Evolutionary conservation across 2,888 invertebrate species (phyloP).

Genomic region (Microctonus brassicae): DNA sequence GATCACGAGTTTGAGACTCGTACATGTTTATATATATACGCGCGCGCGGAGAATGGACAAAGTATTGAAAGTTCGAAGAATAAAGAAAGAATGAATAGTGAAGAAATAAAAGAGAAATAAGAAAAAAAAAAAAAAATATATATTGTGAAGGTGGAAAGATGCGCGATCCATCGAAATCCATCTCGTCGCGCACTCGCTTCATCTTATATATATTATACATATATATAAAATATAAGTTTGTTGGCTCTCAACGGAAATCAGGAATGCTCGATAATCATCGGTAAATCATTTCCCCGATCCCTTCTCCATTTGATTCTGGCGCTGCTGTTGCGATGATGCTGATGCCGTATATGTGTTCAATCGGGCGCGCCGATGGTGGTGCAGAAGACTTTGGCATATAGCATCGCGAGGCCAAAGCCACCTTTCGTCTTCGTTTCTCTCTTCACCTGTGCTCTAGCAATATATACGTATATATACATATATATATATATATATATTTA

Average conservation of each 20-base stretch:
- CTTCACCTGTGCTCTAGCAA: constrained; percentile 36
- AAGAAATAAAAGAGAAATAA: neutral
- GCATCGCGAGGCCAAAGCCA: constrained; percentile 18
- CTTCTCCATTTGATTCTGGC: constrained; percentile 38
- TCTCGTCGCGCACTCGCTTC: constrained; percentile 26
- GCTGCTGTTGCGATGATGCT: neutral
- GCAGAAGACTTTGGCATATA: constrained; percentile 18
- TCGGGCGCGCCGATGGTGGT: constrained; percentile 1
- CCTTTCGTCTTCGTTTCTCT: constrained; percentile 17
- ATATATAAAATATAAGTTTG: neutral
- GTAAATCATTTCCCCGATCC: constrained; percentile 58
- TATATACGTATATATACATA: neutral
- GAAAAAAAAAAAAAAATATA: neutral
- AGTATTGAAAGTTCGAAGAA: constrained; percentile 17
- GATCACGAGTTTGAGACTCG: constrained; percentile 45
- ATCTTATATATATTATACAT: no score
- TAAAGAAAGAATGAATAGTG: constrained; percentile 8
- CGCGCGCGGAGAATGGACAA: constrained; percentile 25
- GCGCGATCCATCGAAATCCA: constrained; percentile 46
- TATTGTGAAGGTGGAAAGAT: constrained; percentile 23
- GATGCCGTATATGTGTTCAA: neutral
- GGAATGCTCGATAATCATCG: constrained; percentile 62
- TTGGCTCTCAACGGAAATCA: constrained; percentile 49
- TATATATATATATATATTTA: constrained; percentile 19
- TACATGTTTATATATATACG: constrained; percentile 24